Conservation (phyloP, 2,113 vertebrate species). For the Tragelaphus imberbis region DNA sequence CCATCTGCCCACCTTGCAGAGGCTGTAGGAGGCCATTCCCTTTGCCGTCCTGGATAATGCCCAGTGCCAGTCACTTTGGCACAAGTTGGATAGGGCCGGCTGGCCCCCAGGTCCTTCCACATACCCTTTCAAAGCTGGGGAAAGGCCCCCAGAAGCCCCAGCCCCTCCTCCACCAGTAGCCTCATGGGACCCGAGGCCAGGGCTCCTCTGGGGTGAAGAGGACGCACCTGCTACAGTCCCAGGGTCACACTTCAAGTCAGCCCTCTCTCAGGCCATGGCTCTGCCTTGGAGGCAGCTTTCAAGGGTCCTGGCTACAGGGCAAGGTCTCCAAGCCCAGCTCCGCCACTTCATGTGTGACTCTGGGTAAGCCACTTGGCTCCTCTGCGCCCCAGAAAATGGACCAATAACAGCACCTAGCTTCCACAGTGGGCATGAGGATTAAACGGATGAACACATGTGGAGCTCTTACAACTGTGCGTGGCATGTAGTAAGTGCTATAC, state of each 20-base stretch:
- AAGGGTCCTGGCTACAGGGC: neutral
- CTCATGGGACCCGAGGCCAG: neutral
- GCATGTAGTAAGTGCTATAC: neutral
- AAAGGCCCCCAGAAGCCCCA: neutral
- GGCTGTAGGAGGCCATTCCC: neutral
- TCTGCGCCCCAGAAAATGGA: neutral
- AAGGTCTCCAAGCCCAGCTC: neutral
- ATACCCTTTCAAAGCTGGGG: neutral
- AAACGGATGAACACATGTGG: neutral
- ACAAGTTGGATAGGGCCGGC: neutral
- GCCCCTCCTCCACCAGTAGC: neutral
- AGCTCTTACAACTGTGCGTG: neutral
- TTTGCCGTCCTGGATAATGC: neutral
- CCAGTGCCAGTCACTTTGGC: neutral
- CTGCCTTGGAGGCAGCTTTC: neutral
- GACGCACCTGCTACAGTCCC: neutral
- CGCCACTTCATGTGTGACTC: neutral
- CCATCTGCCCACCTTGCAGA: neutral
- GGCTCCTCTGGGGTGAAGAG: neutral
- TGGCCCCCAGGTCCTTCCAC: neutral
- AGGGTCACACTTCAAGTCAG: neutral
- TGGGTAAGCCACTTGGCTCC: neutral
- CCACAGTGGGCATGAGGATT: fast-evolving
- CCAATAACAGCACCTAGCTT: neutral
- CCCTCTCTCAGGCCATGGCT: neutral